A percentile compares a stretch with the other conserved stretches of the same genome.
Evolutionary conservation across 2,113 vertebrate genomes (phyloP).

Genomic region (Catharus minimus): DNA sequence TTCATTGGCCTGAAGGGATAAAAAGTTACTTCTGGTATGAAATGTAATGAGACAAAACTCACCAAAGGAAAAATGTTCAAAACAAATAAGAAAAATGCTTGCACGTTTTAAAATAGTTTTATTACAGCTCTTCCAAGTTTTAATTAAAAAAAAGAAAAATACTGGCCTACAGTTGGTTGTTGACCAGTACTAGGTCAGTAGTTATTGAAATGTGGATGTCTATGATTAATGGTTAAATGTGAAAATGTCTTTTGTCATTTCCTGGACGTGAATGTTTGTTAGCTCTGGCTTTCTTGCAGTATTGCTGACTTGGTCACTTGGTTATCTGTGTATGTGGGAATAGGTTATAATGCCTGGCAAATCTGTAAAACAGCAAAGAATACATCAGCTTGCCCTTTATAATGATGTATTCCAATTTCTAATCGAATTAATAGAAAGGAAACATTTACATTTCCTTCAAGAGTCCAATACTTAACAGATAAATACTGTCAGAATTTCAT

Average conservation of each 20-base stretch:
- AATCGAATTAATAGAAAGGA: not conserved
- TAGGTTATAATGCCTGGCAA: not conserved
- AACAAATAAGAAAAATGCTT: slow-evolving; percentile 43
- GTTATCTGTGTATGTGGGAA: not conserved
- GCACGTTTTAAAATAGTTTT: not conserved
- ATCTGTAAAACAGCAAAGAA: not conserved
- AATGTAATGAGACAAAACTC: slow-evolving; percentile 39
- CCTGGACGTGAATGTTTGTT: not conserved
- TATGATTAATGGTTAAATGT: not conserved
- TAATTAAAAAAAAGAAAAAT: not conserved
- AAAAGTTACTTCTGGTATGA: slow-evolving; percentile 54
- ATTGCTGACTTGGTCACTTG: not conserved
- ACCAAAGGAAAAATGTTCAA: slow-evolving; percentile 44
- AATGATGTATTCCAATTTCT: not conserved
- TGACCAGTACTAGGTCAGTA: not conserved
- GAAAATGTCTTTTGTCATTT: not conserved
- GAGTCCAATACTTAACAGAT: not conserved
- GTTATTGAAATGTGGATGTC: not conserved
- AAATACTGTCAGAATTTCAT: not conserved
- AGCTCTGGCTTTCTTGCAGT: not conserved
- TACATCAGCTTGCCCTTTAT: not conserved
- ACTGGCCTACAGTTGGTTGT: not conserved
- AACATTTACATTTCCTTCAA: not conserved
- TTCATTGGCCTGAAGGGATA: slow-evolving; percentile 90
- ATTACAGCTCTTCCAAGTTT: not conserved